These are phyloP conservation scores for Hyposoter dolosus DNA, from an alignment of 2,888 invertebrate species.

Conservation along the genomic window DNA sequence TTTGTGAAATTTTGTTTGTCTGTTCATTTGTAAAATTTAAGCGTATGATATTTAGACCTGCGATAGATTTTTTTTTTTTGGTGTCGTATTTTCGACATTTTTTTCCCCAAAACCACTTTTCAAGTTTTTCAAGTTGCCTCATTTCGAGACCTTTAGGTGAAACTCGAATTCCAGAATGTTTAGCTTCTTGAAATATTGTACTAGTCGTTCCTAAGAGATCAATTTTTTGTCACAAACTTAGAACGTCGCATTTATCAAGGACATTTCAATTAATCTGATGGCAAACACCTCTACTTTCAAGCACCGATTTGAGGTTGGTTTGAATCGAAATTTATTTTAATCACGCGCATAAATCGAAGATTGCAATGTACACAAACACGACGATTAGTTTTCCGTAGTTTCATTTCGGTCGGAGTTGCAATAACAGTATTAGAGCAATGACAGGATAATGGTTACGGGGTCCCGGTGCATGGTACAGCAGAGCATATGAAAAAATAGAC, in stretches of 20 bases:
- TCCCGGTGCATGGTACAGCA: not conserved
- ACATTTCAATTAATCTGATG: not conserved
- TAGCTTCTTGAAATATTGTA: too few species aligned
- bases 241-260: too few species aligned
- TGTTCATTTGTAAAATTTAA: too few species aligned
- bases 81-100: too few species aligned
- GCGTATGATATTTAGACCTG: too few species aligned
- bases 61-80: too few species aligned
- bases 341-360: not conserved
- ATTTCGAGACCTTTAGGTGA: too few species aligned
- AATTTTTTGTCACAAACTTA: not conserved
- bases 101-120: not conserved
- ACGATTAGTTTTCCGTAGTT: not conserved
- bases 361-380: not conserved
- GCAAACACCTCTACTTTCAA: not conserved
- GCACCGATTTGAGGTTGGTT: not conserved
- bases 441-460: conserved; percentile 13
- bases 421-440: conserved; percentile 36
- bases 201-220: too few species aligned
- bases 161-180: too few species aligned
- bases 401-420: conserved; percentile 22
- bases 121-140: too few species aligned
- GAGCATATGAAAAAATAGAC: conserved; percentile 46
- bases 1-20: too few species aligned
- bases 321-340: conserved; percentile 5